Conservation (phyloP, 2,888 invertebrate species). For the Drosophila seclusa region DNA sequence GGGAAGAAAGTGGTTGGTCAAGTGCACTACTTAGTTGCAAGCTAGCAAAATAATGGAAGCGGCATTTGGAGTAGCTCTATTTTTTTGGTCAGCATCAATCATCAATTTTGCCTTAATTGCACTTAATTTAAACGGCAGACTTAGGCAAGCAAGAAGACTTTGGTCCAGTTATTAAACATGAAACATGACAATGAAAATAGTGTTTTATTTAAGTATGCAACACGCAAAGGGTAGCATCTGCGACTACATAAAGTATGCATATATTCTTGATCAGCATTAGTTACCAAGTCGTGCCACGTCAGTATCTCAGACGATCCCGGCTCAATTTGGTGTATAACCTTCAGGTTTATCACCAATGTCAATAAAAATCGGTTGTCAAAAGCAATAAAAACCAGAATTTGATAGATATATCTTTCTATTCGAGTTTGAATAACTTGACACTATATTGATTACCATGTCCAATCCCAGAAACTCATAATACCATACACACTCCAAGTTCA, state of each 20-base stretch:
- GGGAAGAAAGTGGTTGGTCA: constrained; percentile 23
- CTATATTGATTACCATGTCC: background rate
- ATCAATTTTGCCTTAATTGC: constrained; percentile 65
- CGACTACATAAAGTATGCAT: background rate
- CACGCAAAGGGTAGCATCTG: background rate
- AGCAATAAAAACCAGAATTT: background rate
- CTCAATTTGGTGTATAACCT: too few relatives aligned
- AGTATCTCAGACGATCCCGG: too few relatives aligned
- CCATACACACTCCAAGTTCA: too few relatives aligned
- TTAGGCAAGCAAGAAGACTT: constrained; percentile 11
- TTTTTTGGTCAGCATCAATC: constrained; percentile 14
- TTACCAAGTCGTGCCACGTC: too few relatives aligned
- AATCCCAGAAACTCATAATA: too few relatives aligned
- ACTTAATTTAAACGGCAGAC: constrained; percentile 67
- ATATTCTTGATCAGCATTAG: background rate
- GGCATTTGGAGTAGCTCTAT: background rate
- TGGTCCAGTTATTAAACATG: background rate
- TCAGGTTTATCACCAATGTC: background rate
- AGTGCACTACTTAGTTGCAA: constrained; percentile 39
- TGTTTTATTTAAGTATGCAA: background rate
- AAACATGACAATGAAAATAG: background rate
- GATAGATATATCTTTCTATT: background rate
- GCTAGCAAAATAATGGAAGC: background rate
- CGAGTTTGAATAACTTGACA: background rate
- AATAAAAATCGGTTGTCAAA: background rate